phyloP scores from a whole-genome alignment of 2,113 vertebrate genomes.

The Rhynchomys soricoides region DNA sequence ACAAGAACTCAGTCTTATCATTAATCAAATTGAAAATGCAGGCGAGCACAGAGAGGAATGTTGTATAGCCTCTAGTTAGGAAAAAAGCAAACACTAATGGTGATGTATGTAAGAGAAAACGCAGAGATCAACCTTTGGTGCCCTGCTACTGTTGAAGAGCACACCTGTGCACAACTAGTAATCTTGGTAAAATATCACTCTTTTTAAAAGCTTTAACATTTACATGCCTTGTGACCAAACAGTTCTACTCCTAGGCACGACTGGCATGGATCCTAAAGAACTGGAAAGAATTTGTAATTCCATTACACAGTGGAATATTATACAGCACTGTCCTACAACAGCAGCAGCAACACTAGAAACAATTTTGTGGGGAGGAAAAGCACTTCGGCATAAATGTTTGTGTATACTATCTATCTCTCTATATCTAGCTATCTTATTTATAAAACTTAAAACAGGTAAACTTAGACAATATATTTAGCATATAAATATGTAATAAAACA shows the following conservation, averaged over 20 bases:
- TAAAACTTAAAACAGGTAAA: slow-evolving; percentile 46
- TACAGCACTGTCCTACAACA: neutral
- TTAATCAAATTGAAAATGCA: slow-evolving; percentile 30
- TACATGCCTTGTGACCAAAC: neutral
- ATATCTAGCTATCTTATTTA: neutral
- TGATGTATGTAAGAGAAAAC: neutral
- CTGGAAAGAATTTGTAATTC: neutral
- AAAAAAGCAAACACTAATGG: slow-evolving; percentile 42
- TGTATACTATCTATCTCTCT: neutral
- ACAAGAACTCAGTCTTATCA: slow-evolving; percentile 9
- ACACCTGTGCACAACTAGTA: neutral
- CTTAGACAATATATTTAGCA: neutral
- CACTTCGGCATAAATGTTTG: neutral
- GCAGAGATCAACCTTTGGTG: neutral
- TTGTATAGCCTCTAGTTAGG: slow-evolving; percentile 4
- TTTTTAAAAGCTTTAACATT: neutral
- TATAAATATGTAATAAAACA: neutral
- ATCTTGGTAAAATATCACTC: neutral
- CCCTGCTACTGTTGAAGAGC: neutral
- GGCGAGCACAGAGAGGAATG: slow-evolving; percentile 18
- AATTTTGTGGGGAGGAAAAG: neutral
- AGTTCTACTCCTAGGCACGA: neutral
- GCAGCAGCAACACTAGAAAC: neutral
- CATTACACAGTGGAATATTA: neutral
- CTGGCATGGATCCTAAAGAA: neutral